Base-by-base conservation (phyloP, 2,797 vertebrate species). In the Staurois parvus region DNA sequence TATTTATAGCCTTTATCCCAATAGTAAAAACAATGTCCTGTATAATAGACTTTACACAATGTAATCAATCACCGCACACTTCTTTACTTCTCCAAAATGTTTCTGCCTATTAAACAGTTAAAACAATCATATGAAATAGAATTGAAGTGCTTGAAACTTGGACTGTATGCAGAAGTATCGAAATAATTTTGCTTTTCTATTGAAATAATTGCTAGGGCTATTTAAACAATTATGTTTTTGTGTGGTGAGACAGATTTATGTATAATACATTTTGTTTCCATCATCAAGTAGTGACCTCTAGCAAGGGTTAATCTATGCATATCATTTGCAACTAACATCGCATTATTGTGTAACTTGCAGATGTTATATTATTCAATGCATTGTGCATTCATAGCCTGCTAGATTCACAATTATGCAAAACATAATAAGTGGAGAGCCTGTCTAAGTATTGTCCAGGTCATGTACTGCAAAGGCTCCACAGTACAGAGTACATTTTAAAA, bases 291-390 rank as follows among this genome's bases (percentile, higher is more conserved):
- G 74, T 85, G 89, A 90, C 30, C 82, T 90, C 83, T 90, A 88
- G 89, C 69, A 86, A 79, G 83, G 87, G 86, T 88, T 92, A 92
- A 91, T 92, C 42, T 89, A 91, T 91, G 89, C 87, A 91, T 89
- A 88, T 81, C 87, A 87, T 85, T 92, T 89, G 81, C 88, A 90
- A 86, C 2, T 21, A 88, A 88, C 85, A 93, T 90, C 85, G 85
- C 82, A 84, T 87, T 88, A 85, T 92, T 90, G 88, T 90, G 85
- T 86, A 89, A 91, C 89, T 89, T 89, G 90, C 88, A 92, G 89
- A 91, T 92, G 91, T 89, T 91, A 92, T 89, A 85, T 90, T 93
- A 89, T 91, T 88, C 85, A 88, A 84, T 88, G 30, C 88, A 88
- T 84, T 87, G 83, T 92, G 79, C 87, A 89, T 92, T 93, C 91